Conservation (phyloP, 2,797 vertebrate genomes). For the Eremophila alpestris region DNA sequence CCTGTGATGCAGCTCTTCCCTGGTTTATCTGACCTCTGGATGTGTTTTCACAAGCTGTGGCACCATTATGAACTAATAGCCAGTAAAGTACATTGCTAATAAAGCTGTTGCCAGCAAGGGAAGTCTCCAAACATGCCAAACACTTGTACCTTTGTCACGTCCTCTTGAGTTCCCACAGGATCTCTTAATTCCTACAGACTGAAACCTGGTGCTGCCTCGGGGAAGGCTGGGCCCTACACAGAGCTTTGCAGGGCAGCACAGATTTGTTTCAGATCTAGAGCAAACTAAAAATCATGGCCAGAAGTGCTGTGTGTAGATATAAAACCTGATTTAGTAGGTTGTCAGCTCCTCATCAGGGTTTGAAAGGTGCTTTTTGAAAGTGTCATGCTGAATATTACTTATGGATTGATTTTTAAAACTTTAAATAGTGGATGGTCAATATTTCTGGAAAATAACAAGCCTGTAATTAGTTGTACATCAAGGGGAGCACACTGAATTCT, state of each 20-base stretch:
- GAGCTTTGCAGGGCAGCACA: not conserved
- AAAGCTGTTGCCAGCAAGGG: not conserved
- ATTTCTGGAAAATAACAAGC: not conserved
- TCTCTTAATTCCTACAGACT: not conserved
- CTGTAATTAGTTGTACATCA: not conserved
- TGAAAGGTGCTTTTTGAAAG: not conserved
- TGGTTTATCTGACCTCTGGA: not conserved
- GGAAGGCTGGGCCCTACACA: accelerated
- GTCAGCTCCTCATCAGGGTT: not conserved
- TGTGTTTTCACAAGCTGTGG: not conserved
- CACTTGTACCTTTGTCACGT: not conserved
- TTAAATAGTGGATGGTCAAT: not conserved
- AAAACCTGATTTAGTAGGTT: not conserved
- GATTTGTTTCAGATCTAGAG: not conserved
- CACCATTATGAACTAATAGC: not conserved
- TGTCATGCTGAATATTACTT: not conserved
- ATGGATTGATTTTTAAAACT: not conserved
- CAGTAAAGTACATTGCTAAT: not conserved
- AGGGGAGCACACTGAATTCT: not conserved
- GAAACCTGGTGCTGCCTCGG: not conserved
- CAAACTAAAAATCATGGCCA: not conserved
- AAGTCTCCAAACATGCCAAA: not conserved
- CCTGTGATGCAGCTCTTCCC: not conserved
- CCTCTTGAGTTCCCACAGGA: not conserved
- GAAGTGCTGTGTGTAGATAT: not conserved